Conservation (phyloP, 2,113 vertebrate species). For the Uropsilus gracilis region DNA sequence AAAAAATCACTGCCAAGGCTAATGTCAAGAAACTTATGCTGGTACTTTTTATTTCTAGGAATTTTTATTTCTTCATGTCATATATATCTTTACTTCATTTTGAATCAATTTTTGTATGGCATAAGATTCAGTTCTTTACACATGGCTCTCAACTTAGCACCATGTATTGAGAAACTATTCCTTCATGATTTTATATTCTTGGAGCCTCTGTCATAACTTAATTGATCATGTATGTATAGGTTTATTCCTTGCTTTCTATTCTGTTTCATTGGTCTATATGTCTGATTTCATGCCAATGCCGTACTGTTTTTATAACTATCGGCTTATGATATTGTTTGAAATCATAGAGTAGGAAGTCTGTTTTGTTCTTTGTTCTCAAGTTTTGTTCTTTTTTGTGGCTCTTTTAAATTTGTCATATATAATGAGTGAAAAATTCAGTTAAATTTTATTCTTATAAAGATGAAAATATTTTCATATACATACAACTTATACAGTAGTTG, state of each 20-base stretch:
- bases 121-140: not conserved
- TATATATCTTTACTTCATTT: too few relatives aligned
- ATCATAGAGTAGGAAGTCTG: not conserved
- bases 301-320: not conserved
- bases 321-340: not conserved
- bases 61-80: too few relatives aligned
- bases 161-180: not conserved
- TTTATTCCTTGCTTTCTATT: not conserved
- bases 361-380: not conserved
- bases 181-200: not conserved
- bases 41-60: too few relatives aligned
- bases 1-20: too few relatives aligned
- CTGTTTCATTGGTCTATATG: not conserved
- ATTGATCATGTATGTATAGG: not conserved
- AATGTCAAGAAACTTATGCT: too few relatives aligned
- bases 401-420: not conserved
- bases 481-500: not conserved
- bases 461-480: not conserved
- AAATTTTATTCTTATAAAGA: conserved; percentile 4
- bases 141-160: not conserved
- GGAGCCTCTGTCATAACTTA: not conserved
- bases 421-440: not conserved
- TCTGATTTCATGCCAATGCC: not conserved
- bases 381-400: not conserved
- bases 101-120: too few relatives aligned